phyloP scores from a whole-genome alignment of 2,888 invertebrate species.

The Parthenolecanium corni region DNA sequence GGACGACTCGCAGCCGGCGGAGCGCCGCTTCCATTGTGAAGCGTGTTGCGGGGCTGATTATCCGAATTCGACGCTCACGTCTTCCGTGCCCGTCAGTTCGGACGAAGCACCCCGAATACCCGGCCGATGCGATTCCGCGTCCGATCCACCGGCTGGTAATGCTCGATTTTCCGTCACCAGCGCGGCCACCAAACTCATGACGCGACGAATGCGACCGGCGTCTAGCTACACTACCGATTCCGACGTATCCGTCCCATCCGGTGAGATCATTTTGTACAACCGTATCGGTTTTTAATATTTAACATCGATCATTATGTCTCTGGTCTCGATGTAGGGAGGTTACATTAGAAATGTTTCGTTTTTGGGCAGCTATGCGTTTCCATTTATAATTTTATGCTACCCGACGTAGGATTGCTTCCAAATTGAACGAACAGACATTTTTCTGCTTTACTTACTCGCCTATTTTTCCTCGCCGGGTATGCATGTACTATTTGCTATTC shows the following conservation, averaged over 20 bases:
- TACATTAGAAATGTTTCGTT: not conserved
- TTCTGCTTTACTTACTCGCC: too few relatives aligned
- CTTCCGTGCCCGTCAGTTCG: conserved; percentile 35
- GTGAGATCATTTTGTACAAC: not conserved
- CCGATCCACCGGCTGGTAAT: conserved; percentile 79
- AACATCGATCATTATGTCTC: not conserved
- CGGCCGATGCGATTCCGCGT: conserved; percentile 49
- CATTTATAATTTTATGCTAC: too few relatives aligned
- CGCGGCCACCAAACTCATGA: not conserved
- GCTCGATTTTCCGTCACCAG: conserved; percentile 57
- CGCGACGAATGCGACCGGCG: not conserved
- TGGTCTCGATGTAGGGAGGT: not conserved
- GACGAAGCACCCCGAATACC: conserved; percentile 31
- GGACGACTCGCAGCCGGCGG: not conserved
- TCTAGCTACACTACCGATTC: conserved; percentile 7
- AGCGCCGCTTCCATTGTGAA: not conserved
- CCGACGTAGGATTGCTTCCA: not conserved
- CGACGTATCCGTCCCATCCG: not conserved
- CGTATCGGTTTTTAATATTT: too few relatives aligned
- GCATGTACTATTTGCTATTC: too few relatives aligned
- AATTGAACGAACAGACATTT: too few relatives aligned
- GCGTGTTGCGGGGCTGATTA: not conserved
- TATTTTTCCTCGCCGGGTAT: too few relatives aligned
- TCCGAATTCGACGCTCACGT: conserved; percentile 12
- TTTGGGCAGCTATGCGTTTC: too few relatives aligned